Evolutionary conservation across 2,113 vertebrate species (phyloP), one percentile per base, ranked within the genome.

Genomic region (Excalfactoria chinensis): DNA sequence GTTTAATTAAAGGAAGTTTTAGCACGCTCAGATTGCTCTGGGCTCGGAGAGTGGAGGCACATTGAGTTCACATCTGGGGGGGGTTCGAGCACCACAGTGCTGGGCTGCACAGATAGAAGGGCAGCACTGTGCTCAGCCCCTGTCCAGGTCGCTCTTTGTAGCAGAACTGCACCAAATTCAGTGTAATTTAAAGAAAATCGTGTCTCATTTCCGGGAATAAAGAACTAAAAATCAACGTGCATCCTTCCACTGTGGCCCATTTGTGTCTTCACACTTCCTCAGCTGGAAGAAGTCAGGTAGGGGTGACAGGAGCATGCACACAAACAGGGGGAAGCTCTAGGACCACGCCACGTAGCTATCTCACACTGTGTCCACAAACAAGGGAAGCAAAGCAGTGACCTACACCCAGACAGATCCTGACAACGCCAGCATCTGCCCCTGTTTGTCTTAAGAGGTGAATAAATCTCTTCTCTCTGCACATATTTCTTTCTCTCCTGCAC

Each of bases 381-480:
- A 25, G 63, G 35, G 64, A 59, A 71, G 28, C 25, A 49, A 64
- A 64, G 26, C 32, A 17, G 32, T n/a, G 34, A 56, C 63, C 56
- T 5, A 22, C 30, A 68, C 34, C 34, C 46, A 62, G 46, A n/a
- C 60, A 80, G 34, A 62, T 69, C 5, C 55, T n/a, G 48, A 28
- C 56, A 63, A 4, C 3, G 40, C 40, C 46, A 40, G 4, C 3
- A 2, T 72, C 46, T 53, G 25, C 19, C n/a, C 67, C n/a, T 9
- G 3, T 55, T 55, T 17, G 59, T 51, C 59, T 35, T 13, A 15
- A 60, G 66, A 48, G 13, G 25, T n/a, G 59, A 59, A 40, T 37
- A 48, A 66, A 64, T 30, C 30, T 19, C 21, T 5, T 6, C 59
- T 25, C 15, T 34, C 25, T 0, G 1, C 2, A 0, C 23, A 5